Conservation (phyloP, 2,113 vertebrate genomes). For the Pionites leucogaster region DNA sequence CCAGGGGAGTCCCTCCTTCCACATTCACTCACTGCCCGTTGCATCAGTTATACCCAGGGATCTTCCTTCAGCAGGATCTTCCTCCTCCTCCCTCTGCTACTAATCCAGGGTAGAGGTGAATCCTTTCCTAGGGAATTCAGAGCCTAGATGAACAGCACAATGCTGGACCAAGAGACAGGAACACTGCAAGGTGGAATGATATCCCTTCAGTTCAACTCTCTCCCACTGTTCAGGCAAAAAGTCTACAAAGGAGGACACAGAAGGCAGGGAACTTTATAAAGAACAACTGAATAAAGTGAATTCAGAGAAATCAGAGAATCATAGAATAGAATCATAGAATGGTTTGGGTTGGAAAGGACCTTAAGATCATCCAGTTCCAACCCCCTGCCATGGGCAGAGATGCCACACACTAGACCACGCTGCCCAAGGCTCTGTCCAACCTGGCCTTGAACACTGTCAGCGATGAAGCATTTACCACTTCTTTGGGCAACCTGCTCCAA, state of each 20-base stretch:
- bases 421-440: background rate
- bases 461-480: background rate
- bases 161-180: background rate
- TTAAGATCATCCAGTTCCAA: background rate
- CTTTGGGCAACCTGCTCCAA: too few species aligned
- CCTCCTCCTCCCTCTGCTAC: background rate
- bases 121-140: background rate
- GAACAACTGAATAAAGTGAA: background rate
- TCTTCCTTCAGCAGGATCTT: background rate
- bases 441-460: background rate
- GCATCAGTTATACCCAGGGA: background rate
- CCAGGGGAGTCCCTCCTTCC: background rate
- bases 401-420: background rate
- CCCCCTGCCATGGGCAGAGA: background rate
- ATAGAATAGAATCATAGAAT: background rate
- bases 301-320: background rate
- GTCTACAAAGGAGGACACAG: background rate
- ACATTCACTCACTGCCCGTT: fast-evolving
- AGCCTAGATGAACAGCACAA: background rate
- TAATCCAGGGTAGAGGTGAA: background rate
- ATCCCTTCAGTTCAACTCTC: background rate
- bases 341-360: background rate
- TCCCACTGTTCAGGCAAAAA: background rate
- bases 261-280: background rate
- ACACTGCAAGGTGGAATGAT: background rate